Evolutionary conservation across 1,140 invertebrate genomes (phyloP).

Genomic region (Artemia franciscana): DNA sequence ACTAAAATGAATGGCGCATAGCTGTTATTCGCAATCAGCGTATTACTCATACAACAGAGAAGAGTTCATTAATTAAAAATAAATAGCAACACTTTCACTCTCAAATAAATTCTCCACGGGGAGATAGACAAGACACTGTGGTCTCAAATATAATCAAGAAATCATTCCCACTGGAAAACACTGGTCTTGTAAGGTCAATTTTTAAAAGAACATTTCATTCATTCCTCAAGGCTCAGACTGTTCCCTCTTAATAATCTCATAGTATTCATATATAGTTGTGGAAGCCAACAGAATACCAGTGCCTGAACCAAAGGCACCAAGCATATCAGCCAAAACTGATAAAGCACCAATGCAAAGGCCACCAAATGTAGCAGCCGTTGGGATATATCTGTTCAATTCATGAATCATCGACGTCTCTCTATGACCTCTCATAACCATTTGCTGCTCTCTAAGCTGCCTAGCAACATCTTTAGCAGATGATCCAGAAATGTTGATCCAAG

Average conservation of each 20-base stretch:
- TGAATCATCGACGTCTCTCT: slow-evolving; percentile 98
- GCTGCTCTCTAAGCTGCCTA: slow-evolving; percentile 96
- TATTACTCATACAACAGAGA: no score
- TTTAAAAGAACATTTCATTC: slow-evolving; percentile 86
- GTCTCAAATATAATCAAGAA: no score
- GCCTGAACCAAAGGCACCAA: slow-evolving; percentile 95
- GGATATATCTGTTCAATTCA: slow-evolving; percentile 96
- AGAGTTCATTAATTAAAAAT: no score
- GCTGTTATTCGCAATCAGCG: no score
- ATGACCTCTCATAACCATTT: slow-evolving; percentile 99
- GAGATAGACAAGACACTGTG: no score
- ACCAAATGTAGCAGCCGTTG: slow-evolving; percentile 98
- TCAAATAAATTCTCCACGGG: no score
- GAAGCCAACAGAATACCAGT: slow-evolving; percentile 96
- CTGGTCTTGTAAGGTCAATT: no score
- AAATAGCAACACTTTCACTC: no score
- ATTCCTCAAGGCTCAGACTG: slow-evolving; percentile 99
- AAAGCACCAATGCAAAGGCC: slow-evolving; percentile 93
- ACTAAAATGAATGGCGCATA: no score
- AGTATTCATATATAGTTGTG: slow-evolving; percentile 99
- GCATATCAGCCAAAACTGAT: slow-evolving; percentile 91
- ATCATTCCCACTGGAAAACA: no score
- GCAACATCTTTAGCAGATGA: slow-evolving; percentile 99
- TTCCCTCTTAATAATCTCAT: slow-evolving; percentile 99
- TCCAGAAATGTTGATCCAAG: slow-evolving; percentile 99